phyloP scores from a whole-genome alignment of 2,113 vertebrate genomes.

The Pterocles burchelli region DNA sequence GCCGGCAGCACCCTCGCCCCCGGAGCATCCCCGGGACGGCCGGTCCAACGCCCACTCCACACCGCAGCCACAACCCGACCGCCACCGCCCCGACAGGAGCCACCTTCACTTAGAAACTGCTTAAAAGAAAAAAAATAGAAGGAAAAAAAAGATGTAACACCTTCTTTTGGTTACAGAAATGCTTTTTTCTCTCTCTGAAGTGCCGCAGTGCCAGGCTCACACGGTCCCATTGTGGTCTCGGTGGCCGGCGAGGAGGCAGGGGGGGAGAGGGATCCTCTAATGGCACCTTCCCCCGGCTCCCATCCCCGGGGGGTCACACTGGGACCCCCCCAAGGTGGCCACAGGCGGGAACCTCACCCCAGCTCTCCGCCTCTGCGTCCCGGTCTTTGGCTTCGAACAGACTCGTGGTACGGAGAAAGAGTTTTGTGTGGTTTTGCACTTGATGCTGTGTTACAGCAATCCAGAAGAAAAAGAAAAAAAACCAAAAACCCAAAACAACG shows the following conservation, averaged over 20 bases:
- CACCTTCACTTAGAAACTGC: neutral
- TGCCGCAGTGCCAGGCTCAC: neutral
- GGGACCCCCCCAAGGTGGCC: neutral
- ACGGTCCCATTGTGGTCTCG: neutral
- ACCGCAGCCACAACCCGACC: neutral
- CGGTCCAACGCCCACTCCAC: neutral
- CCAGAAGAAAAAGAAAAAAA: neutral
- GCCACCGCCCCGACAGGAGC: neutral
- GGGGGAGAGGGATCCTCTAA: neutral
- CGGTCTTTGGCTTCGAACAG: slow-evolving; percentile 51
- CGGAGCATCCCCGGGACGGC: neutral
- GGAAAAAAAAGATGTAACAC: neutral
- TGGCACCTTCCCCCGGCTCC: too few species aligned
- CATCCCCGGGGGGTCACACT: neutral
- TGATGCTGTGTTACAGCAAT: neutral
- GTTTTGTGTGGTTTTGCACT: neutral
- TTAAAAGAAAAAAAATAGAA: neutral
- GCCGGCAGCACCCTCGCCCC: neutral
- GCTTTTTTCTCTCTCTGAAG: neutral
- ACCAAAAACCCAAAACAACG: neutral
- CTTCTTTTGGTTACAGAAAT: slow-evolving; percentile 1
- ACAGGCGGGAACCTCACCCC: neutral
- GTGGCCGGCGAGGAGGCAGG: neutral
- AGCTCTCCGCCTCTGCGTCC: neutral
- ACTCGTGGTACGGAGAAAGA: neutral